phyloP scores from a whole-genome alignment of 2,888 invertebrate genomes.

The Muschampia plurimacula region DNA sequence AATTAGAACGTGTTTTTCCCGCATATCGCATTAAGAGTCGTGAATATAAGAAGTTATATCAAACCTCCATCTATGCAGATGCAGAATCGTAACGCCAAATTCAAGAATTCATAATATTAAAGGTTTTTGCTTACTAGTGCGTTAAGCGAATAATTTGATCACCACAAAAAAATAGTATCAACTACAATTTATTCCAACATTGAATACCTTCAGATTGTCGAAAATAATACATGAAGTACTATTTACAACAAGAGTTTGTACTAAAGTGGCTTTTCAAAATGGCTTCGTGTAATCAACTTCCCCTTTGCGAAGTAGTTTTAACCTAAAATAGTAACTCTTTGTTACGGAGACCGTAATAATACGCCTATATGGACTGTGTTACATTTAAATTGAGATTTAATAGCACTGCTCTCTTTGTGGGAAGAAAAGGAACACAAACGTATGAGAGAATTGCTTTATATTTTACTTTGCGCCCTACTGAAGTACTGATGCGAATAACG shows the following conservation, averaged over 20 bases:
- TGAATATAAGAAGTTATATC: too few species aligned
- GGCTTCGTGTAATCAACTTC: neutral
- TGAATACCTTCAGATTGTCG: too few species aligned
- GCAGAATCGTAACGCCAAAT: too few species aligned
- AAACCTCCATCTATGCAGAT: too few species aligned
- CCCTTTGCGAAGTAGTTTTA: neutral
- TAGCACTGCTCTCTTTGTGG: neutral
- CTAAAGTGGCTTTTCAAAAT: neutral
- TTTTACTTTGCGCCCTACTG: neutral
- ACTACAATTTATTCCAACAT: too few species aligned
- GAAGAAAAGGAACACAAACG: neutral
- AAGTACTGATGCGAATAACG: neutral
- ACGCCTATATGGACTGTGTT: neutral
- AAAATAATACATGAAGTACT: too few species aligned
- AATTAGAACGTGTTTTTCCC: neutral
- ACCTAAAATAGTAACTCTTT: neutral
- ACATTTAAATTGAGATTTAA: conserved; percentile 4
- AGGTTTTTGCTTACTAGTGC: too few species aligned
- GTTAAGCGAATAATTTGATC: too few species aligned
- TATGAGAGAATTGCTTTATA: neutral
- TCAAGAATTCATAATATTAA: too few species aligned
- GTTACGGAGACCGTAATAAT: neutral
- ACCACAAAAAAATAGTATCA: too few species aligned
- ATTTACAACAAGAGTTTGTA: neutral
- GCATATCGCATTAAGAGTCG: too few species aligned